These are phyloP conservation scores for Cheilinus undulatus DNA, from an alignment of 2,113 vertebrate species.

Conservation along the genomic window DNA sequence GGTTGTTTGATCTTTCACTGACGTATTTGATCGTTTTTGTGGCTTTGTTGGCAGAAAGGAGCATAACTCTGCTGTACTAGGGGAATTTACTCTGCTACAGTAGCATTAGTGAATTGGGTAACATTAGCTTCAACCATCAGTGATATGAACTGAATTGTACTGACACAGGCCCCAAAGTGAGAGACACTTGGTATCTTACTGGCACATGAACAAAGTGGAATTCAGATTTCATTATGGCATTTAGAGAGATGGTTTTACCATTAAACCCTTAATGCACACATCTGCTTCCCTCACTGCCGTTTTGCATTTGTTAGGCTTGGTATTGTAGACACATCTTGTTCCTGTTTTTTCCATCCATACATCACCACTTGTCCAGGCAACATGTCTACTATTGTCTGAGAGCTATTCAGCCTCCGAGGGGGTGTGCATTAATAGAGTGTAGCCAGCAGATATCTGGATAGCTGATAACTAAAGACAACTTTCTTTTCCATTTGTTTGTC, in stretches of 20 bases:
- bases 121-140: conserved; percentile 27
- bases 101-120: conserved; percentile 16
- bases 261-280: not conserved
- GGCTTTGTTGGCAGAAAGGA: not conserved
- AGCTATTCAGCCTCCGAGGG: not conserved
- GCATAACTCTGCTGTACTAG: conserved; percentile 4
- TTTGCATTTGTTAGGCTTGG: not conserved
- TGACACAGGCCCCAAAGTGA: conserved; percentile 1
- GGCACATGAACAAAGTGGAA: conserved; percentile 20
- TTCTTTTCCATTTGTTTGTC: not conserved
- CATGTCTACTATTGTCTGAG: not conserved
- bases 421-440: not conserved
- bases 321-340: not conserved
- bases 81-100: conserved; percentile 11
- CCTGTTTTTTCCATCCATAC: not conserved
- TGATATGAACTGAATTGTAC: conserved; percentile 35
- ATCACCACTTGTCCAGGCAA: not conserved
- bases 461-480: not conserved
- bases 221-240: conserved; percentile 2
- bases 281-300: not conserved
- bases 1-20: conserved; percentile 39
- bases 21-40: conserved; percentile 22
- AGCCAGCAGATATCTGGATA: not conserved
- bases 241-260: conserved; percentile 13
- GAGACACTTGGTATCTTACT: conserved; percentile 20